Conservation (phyloP, 2,113 vertebrate species). For the Ursus arctos region DNA sequence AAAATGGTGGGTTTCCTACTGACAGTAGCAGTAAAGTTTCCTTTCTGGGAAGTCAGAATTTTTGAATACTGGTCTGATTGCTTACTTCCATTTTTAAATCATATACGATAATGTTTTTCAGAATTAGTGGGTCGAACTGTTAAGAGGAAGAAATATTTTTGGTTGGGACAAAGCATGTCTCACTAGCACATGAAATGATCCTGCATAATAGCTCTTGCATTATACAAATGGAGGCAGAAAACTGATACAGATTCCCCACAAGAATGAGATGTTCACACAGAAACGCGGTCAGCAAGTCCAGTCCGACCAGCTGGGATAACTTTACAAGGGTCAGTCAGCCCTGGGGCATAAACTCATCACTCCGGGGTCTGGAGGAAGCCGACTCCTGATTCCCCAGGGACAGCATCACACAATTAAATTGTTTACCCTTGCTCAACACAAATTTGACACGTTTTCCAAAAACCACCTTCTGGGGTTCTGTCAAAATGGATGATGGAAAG, state of each 20-base stretch:
- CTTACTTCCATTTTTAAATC: constrained; percentile 52
- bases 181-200: neutral
- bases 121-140: neutral
- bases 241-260: constrained; percentile 39
- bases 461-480: neutral
- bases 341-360: constrained; percentile 15
- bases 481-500: constrained; percentile 5
- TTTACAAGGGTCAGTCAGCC: neutral
- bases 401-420: neutral
- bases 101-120: neutral
- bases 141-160: constrained; percentile 28
- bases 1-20: neutral
- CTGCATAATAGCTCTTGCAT: neutral
- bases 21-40: neutral
- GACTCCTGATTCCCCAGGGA: neutral
- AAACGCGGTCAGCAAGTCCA: constrained; percentile 64
- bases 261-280: constrained; percentile 68
- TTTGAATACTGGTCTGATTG: neutral
- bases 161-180: constrained; percentile 26
- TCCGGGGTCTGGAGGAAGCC: neutral
- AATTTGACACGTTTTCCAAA: constrained; percentile 8
- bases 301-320: constrained; percentile 18
- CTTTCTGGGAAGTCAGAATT: constrained; percentile 1
- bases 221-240: neutral
- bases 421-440: neutral